Evolutionary conservation across 1,140 invertebrate genomes (phyloP).

Genomic region (Adoxophyes honmai): DNA sequence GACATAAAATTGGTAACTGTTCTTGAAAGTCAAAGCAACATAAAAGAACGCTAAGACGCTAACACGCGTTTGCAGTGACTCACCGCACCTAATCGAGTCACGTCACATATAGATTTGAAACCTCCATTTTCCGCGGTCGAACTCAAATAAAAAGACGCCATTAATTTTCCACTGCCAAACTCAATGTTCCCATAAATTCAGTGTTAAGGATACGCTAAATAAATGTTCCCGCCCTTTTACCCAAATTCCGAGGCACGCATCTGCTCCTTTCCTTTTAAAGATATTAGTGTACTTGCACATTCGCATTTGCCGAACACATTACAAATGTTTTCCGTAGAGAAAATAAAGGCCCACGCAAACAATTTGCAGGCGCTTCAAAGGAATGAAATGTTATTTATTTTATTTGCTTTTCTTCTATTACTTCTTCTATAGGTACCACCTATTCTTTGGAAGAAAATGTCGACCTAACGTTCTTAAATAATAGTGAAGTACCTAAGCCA

Average conservation of each 20-base stretch:
- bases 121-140: no score
- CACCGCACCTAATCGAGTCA: no score
- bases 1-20: no score
- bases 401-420: not conserved
- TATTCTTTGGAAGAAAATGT: not conserved
- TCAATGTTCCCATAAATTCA: slow-evolving; percentile 7
- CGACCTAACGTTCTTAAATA: no score
- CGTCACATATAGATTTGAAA: no score
- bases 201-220: not conserved
- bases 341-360: no score
- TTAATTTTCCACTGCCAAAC: slow-evolving; percentile 6
- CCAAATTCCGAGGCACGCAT: not conserved
- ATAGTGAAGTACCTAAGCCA: no score
- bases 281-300: not conserved
- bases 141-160: not conserved
- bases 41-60: no score
- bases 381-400: not conserved
- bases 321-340: not conserved
- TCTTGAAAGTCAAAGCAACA: no score
- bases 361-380: no score
- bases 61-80: no score
- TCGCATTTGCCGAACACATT: not conserved
- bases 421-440: not conserved
- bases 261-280: not conserved
- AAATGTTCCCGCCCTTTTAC: slow-evolving; percentile 11